phyloP scores from a whole-genome alignment of 2,888 invertebrate species.

The Cryptus viduatorius region DNA sequence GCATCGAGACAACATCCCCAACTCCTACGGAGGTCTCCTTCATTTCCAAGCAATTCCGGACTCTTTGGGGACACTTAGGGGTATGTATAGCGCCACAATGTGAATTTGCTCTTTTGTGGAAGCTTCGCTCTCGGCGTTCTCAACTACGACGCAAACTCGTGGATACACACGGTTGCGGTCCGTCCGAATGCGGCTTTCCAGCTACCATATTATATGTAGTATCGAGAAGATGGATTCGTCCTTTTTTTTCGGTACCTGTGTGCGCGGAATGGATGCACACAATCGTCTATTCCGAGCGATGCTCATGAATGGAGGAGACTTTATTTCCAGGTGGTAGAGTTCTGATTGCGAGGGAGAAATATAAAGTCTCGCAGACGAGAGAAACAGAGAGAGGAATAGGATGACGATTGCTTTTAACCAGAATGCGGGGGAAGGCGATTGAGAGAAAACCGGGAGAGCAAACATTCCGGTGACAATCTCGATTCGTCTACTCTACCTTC shows the following conservation, averaged over 20 bases:
- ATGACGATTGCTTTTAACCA: slow-evolving; percentile 60
- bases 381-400: slow-evolving; percentile 25
- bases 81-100: slow-evolving; percentile 72
- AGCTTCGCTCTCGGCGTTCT: slow-evolving; percentile 53
- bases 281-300: slow-evolving; percentile 31
- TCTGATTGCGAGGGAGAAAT: slow-evolving; percentile 64
- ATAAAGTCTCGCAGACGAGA: slow-evolving; percentile 47
- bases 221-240: slow-evolving; percentile 61
- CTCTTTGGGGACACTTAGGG: slow-evolving; percentile 78
- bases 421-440: background rate
- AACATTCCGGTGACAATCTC: slow-evolving; percentile 45
- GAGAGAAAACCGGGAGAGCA: slow-evolving; percentile 24
- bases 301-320: slow-evolving; percentile 62
- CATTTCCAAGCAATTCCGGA: slow-evolving; percentile 75
- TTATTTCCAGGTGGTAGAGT: slow-evolving; percentile 70
- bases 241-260: slow-evolving; percentile 56
- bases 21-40: slow-evolving; percentile 67
- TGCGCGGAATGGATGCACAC: slow-evolving; percentile 46
- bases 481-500: slow-evolving; percentile 16
- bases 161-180: slow-evolving; percentile 56
- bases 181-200: slow-evolving; percentile 30
- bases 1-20: slow-evolving; percentile 42
- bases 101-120: slow-evolving; percentile 80
- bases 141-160: slow-evolving; percentile 53
- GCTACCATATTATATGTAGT: slow-evolving; percentile 37